Base-by-base conservation (phyloP, 2,888 invertebrate genomes). In the Synergus gifuensis region DNA sequence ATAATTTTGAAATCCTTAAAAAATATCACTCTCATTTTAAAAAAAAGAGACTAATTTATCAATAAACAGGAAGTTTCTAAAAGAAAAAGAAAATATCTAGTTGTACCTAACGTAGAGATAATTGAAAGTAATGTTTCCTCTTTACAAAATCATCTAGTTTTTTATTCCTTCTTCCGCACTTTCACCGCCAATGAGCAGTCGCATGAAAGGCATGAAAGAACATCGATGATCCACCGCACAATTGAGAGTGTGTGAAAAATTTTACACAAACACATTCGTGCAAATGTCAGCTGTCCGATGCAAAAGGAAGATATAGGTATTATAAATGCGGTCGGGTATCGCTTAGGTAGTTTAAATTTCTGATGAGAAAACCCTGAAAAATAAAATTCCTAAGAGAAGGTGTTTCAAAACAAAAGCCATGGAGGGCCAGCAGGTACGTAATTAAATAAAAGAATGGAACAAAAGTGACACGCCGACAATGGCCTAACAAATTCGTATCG, bases 341-440 rank as follows among this genome's bases (percentile, higher is more conserved):
- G 16, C 36, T 28, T 54, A 49, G 49, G 36, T 73, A 54, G n/a
- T 54, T 73, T 49, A 36, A 73, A 54, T 28, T 54, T 73, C 9
- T n/a, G 36, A 54, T 8, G 18, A 54, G 16, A n/a, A 36, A 4
- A 40, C n/a, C 36, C 40, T 42, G n/a, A 49, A 9, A 49, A 54
- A 36, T 28, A 73, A 36, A 73, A 22, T 54, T 73, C 14, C 36
- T 4, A 4, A n/a, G 4, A 73, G 54, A 36, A 73, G 36, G 9
- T 73, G n/a, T 54, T 18, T n/a, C 49, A 1, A 18, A 36, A 11
- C 60, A 16, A 28, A 78, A 76, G 82, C 79, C 78, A 89, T 89
- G 88, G 88, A 89, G 81, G 87, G 88, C 77, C 88, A 87, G 63
- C 88, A 88, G 88, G 88, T 89, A 85, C 76, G 83, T 84, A 73